Base-by-base conservation (phyloP, 2,113 vertebrate genomes). In the Macquaria ambigua region DNA sequence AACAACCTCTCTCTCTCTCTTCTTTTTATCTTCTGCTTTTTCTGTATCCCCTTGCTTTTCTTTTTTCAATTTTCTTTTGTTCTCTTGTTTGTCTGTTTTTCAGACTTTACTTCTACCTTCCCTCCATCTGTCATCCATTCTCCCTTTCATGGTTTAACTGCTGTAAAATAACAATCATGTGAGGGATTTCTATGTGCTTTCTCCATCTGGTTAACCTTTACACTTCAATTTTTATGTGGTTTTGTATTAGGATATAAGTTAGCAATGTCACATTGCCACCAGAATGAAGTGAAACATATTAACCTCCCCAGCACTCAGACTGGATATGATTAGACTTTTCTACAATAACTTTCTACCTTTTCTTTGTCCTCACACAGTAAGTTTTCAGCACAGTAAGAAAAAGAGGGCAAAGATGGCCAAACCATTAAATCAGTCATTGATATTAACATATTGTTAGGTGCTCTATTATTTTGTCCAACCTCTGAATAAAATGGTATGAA, bases 1-100 rank as follows among this genome's bases (percentile, higher is more conserved):
- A 77, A 69, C 21, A 43, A 53, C 61, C 12, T 28, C 12, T 73
- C 16, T 39, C 9, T 77, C 31, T 68, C 5, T 58, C 8, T 31
- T 31, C 2, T 64, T 15, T 84, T 21, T 53, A 48, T 48, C 39
- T 71, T 74, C 31, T 5, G 7, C 79, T 74, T 68, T 77, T 76
- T 76, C 12, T 37, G 1, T 39, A 11, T 79, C 18, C 12, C 34
- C 59, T 62, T 74, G 5, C 12, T 48, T 23, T 56, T 70, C 0
- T 6, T 21, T 37, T 37, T 34, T 71, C 15, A 6, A 48, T 46
- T 46, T 62, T 37, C 28, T 58, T 43, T 58, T 37, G 70, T 64
- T 31, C 2, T 61, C 7, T 34, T 43, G 2, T 56, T 64, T n/a
- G 25, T 76, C 28, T 55, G 2, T 77, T 73, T 76, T 76, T 15